Evolutionary conservation across 2,888 invertebrate species (phyloP).

Genomic region (Harpalus rufipes): DNA sequence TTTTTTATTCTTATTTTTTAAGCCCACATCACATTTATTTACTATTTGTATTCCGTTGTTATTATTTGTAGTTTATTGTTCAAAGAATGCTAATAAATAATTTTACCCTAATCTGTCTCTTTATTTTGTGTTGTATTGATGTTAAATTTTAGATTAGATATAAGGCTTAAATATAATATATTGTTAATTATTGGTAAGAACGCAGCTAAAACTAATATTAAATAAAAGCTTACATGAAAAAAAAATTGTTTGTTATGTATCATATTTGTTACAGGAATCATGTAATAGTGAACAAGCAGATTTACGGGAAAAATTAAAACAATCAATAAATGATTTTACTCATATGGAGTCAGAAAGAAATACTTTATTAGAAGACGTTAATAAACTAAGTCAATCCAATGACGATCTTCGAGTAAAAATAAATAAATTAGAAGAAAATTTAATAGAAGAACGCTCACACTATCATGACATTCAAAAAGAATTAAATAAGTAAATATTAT

Average conservation of each 20-base stretch:
- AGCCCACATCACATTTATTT: slow-evolving; percentile 41
- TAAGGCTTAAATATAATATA: neutral
- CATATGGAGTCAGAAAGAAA: slow-evolving; percentile 78
- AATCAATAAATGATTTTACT: slow-evolving; percentile 77
- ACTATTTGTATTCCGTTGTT: slow-evolving; percentile 24
- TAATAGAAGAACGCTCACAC: slow-evolving; percentile 79
- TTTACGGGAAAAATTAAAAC: slow-evolving; percentile 73
- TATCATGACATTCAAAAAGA: slow-evolving; percentile 76
- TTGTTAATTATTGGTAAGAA: slow-evolving; percentile 6
- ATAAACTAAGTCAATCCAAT: slow-evolving; percentile 80
- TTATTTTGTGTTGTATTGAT: slow-evolving; percentile 53
- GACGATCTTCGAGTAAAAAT: slow-evolving; percentile 78
- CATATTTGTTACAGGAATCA: slow-evolving; percentile 53
- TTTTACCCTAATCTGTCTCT: slow-evolving; percentile 46
- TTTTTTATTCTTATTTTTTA: slow-evolving; percentile 48
- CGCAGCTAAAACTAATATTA: neutral
- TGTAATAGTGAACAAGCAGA: slow-evolving; percentile 58
- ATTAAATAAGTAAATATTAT: slow-evolving; percentile 73
- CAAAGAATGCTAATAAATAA: slow-evolving; percentile 55
- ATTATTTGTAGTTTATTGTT: slow-evolving; percentile 57
- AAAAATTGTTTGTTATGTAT: neutral
- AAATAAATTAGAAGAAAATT: slow-evolving; percentile 78
- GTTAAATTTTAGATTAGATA: slow-evolving; percentile 26
- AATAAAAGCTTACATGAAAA: neutral
- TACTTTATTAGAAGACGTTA: slow-evolving; percentile 78